Conservation (phyloP, 2,888 invertebrate genomes). For the Lasioglossum marginatum region DNA sequence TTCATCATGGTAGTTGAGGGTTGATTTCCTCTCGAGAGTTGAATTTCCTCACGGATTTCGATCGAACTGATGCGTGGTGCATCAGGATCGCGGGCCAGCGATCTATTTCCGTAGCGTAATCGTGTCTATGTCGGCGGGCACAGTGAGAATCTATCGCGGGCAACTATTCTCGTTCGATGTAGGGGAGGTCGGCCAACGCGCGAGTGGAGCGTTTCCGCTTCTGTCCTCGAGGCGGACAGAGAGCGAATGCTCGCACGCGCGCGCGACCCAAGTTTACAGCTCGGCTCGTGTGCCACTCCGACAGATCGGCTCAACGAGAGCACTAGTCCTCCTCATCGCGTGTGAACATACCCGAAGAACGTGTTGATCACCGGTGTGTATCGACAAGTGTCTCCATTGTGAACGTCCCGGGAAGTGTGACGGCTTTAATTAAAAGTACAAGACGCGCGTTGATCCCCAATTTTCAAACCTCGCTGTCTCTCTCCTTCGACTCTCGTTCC, state of each 20-base stretch:
- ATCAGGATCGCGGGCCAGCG: constrained; percentile 57
- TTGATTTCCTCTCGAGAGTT: background rate
- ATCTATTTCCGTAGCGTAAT: constrained; percentile 64
- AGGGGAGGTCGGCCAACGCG: constrained; percentile 40
- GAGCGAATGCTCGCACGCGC: no score
- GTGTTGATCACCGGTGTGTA: background rate
- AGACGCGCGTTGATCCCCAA: background rate
- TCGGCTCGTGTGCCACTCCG: constrained; percentile 14
- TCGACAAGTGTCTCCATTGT: background rate
- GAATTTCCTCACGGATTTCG: background rate
- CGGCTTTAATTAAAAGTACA: background rate
- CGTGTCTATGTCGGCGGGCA: constrained; percentile 54
- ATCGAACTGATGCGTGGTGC: background rate
- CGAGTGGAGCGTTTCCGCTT: background rate
- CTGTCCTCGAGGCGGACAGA: background rate
- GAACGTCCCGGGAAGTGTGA: background rate
- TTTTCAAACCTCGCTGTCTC: background rate
- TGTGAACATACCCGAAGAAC: background rate
- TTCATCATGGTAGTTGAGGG: no score
- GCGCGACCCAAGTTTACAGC: background rate
- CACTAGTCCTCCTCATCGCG: background rate
- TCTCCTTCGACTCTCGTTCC: background rate
- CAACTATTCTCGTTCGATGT: constrained; percentile 55
- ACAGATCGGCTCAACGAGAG: background rate
- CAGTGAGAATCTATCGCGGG: constrained; percentile 49